phyloP scores from a whole-genome alignment of 1,140 invertebrate genomes.

The Megalopta genalis region DNA sequence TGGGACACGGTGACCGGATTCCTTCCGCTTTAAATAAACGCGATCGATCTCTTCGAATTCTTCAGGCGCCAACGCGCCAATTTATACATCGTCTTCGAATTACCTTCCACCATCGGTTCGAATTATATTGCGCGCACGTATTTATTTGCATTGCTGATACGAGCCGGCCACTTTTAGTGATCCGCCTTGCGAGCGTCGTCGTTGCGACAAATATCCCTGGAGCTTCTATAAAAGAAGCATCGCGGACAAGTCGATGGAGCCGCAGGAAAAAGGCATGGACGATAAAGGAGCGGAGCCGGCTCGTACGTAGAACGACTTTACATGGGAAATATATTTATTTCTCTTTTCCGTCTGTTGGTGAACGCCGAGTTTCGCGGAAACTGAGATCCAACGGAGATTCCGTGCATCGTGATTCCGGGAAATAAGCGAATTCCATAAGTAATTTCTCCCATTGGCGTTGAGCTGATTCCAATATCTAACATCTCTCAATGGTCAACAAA shows the following conservation, averaged over 20 bases:
- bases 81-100: slow-evolving; percentile 45
- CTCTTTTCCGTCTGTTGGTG: neutral
- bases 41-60: slow-evolving; percentile 35
- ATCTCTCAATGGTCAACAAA: no score
- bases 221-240: neutral
- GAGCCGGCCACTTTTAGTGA: neutral
- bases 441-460: no score
- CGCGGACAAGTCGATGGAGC: neutral
- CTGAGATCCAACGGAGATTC: no score
- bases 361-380: neutral
- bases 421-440: no score
- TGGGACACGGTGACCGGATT: neutral
- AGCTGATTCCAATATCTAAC: no score
- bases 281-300: neutral
- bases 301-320: neutral
- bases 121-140: slow-evolving; percentile 54
- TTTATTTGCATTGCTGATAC: slow-evolving; percentile 54
- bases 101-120: slow-evolving; percentile 6
- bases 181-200: neutral
- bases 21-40: slow-evolving; percentile 14
- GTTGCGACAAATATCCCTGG: slow-evolving; percentile 32
- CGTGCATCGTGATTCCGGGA: no score
- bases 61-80: slow-evolving; percentile 29
- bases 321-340: slow-evolving; percentile 6
- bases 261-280: neutral